These are phyloP conservation scores for Poeciliopsis retropinna DNA, from an alignment of 2,113 vertebrate genomes.

Conservation along the genomic window DNA sequence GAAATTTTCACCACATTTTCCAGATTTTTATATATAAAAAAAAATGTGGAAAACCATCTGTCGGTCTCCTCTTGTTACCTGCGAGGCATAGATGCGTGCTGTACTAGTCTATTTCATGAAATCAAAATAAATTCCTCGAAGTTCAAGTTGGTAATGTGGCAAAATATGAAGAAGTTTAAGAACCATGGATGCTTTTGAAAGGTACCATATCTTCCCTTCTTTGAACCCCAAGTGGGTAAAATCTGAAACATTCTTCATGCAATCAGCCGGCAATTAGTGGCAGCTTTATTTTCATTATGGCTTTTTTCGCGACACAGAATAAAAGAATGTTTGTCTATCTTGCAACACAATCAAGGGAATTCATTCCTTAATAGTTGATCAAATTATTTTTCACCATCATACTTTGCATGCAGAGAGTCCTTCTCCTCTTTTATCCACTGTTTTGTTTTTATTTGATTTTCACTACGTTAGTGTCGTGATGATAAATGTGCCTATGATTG, in stretches of 20 bases:
- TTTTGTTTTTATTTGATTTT: constrained; percentile 11
- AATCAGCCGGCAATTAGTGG: constrained; percentile 24
- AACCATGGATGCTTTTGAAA: too few relatives aligned
- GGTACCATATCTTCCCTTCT: neutral
- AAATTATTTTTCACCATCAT: neutral
- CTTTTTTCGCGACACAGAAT: constrained; percentile 1
- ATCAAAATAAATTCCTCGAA: too few relatives aligned
- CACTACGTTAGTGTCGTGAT: neutral
- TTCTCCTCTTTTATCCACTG: neutral
- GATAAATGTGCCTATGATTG: neutral
- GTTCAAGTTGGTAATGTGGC: too few relatives aligned
- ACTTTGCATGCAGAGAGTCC: neutral
- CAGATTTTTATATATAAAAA: too few relatives aligned
- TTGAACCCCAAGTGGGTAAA: constrained; percentile 27
- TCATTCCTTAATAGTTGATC: neutral
- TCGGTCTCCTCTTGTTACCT: too few relatives aligned
- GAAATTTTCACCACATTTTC: too few relatives aligned
- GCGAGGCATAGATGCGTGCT: too few relatives aligned
- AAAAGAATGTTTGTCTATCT: constrained; percentile 1
- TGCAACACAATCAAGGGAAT: neutral
- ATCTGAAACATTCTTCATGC: constrained; percentile 19
- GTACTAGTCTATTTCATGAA: too few relatives aligned
- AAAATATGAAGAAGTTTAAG: neutral
- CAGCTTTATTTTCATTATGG: constrained; percentile 14
- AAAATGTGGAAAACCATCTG: too few relatives aligned